A percentile compares a stretch with the other conserved stretches of the same genome.
These are phyloP conservation scores for Tretioscincus oriximinensis DNA, from an alignment of 2,113 vertebrate genomes.

Conservation along the genomic window DNA sequence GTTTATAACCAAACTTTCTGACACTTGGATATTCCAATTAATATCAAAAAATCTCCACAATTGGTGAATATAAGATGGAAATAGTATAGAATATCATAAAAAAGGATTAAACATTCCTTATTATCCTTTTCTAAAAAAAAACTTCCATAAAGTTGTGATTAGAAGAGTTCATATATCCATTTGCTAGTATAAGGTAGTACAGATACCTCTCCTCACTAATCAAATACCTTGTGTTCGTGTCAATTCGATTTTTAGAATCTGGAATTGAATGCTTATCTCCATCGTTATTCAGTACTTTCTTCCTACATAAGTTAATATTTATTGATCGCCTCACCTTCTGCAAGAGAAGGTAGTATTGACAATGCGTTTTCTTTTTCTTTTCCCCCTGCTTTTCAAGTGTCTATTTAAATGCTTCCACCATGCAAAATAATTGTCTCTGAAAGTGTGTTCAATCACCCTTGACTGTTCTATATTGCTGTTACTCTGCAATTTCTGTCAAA, in stretches of 20 bases:
- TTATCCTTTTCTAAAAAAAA: background rate
- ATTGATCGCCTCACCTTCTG: constrained; percentile 4
- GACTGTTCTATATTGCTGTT: background rate
- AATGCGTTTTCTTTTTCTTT: background rate
- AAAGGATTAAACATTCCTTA: too few relatives aligned
- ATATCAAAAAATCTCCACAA: too few relatives aligned
- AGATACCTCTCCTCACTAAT: too few relatives aligned
- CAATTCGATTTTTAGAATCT: background rate
- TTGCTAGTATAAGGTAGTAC: background rate
- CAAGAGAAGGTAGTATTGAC: constrained; percentile 1
- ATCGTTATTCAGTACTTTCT: constrained; percentile 1
- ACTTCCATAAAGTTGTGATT: too few relatives aligned
- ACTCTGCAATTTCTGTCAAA: constrained; percentile 32
- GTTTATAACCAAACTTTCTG: too few relatives aligned
- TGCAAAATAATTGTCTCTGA: constrained; percentile 25
- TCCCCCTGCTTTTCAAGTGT: background rate
- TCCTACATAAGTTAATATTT: constrained; percentile 26
- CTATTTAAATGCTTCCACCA: constrained; percentile 29
- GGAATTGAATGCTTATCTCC: background rate
- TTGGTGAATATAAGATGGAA: too few relatives aligned
- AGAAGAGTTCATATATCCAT: background rate
- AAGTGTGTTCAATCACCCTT: constrained; percentile 30
- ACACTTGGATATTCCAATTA: too few relatives aligned
- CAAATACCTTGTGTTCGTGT: background rate
- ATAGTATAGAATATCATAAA: too few relatives aligned